Base-by-base conservation (phyloP, 2,113 vertebrate genomes). In the Dascyllus trimaculatus region DNA sequence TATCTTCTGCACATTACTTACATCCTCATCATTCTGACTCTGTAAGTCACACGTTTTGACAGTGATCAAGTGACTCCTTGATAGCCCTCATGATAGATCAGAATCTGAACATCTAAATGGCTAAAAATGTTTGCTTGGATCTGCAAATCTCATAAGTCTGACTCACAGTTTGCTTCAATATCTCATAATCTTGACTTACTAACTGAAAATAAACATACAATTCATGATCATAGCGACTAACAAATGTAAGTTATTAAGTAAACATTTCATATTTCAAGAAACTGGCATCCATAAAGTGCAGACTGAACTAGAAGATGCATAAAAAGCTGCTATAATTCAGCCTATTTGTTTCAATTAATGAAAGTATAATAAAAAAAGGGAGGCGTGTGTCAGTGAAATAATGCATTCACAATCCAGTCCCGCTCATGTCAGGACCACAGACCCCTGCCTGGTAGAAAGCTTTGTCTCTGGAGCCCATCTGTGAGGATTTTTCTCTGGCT, bases 391-490 rank as follows among this genome's bases (percentile, higher is more conserved):
- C 62, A 56, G 58, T 69, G 4, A 38, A 81, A 63, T 10, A 35
- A 18, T 32, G 29, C 29, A 40, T 45, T 19, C 7, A 57, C 2
- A 40, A 2, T 32, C n/a, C 35, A 69, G 14, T 15, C 45, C 71
- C 45, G 17, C 38, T 64, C 17, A 38, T 54, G 70, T 61, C 54
- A 74, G 29, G 60, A 68, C 15, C 76, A 57, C 29, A 70, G 43
- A 43, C 66, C 26, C 29, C 1, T 35, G 40, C 19, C 75, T 43
- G n/a, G 32, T 11, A 62, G 46, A 48, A 10, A 60, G 24, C 60
- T 74, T 77, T 57, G 65, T 69, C 62, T 46, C 43, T 1, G 0
- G 45, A 67, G 59, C n/a, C 83, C 83, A 85, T 89, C 81, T 85
- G 85, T 80, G 69, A 49, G 26, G 62, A 54, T 66, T 18, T 68